Evolutionary conservation across 2,113 vertebrate genomes (phyloP).

Genomic region (Regulus satrapa): DNA sequence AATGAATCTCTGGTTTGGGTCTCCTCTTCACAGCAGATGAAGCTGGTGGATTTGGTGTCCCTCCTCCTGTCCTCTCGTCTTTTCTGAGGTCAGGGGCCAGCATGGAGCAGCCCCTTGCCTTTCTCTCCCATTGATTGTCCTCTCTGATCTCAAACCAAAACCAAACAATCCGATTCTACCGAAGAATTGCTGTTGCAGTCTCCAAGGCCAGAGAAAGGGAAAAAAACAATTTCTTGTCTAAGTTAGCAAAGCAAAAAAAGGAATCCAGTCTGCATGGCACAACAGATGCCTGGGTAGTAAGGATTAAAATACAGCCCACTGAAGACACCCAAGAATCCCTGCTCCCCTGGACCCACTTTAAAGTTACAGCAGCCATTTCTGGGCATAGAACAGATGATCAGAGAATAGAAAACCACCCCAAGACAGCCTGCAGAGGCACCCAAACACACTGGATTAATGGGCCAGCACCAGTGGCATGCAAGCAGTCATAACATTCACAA

Average conservation of each 20-base stretch:
- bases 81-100: neutral
- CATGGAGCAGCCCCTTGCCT: neutral
- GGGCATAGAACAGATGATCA: too few relatives aligned
- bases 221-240: neutral
- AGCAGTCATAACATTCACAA: too few relatives aligned
- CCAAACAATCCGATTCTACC: neutral
- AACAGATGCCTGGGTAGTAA: fast-evolving
- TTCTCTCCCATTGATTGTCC: neutral
- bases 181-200: neutral
- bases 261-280: fast-evolving
- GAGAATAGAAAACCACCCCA: too few relatives aligned
- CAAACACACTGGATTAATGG: too few relatives aligned
- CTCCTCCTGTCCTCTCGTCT: fast-evolving
- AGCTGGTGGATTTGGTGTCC: neutral
- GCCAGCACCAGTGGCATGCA: too few relatives aligned
- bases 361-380: too few relatives aligned
- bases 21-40: neutral
- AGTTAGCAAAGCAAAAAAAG: neutral
- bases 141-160: neutral
- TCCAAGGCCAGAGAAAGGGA: neutral
- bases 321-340: too few relatives aligned
- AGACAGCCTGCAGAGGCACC: too few relatives aligned
- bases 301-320: too few relatives aligned
- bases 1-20: neutral
- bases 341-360: too few relatives aligned